Evolutionary conservation across 2,113 vertebrate species (phyloP), one percentile per base, ranked within the genome.

Genomic region (Eudyptes chrysolophus): DNA sequence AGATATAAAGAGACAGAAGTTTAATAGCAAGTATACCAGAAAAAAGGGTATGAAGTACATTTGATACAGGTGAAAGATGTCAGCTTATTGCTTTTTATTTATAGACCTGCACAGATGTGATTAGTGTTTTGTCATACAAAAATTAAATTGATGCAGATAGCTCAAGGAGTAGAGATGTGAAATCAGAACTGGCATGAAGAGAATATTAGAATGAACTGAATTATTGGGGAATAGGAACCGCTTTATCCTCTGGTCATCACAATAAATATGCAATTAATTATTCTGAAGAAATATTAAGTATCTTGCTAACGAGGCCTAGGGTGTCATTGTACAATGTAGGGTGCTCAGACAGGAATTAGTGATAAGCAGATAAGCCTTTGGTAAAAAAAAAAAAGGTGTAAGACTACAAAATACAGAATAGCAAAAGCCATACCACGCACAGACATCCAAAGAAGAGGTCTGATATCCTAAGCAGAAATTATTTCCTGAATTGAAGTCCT

Each of bases 61-160:
- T 90, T 85, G 52, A 85, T 60, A 82, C 15, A 68, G 32, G 66
- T 80, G 74, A 89, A 87, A 92, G 48, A 65, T 65, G 34, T 68
- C 61, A 83, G 26, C 13, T 69, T 89, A 83, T 24, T 95, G 44
- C 38, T 78, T 94, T 93, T 61, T 82, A 95, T 93, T 92, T 94
- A 82, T 61, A 79, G 74, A 61, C 4, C 21, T 71, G 11, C 70
- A 72, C 3, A 80, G 61, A 68, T 61, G 15, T 18, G 13, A 44
- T 44, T 16, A 87, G 44, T 29, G 44, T 30, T 92, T 79, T 65
- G 25, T 68, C 66, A 77, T 46, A 72, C 17, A 87, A 89, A 92
- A 92, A 84, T 55, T 60, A 70, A 87, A 93, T 57, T 68, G 57
- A 77, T 49, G 25, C 36, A 80, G 62, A 55, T n/a, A 80, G 36